phyloP scores from a whole-genome alignment of 53 echinoderm and acorn worm species.

The Astropecten irregularis region DNA sequence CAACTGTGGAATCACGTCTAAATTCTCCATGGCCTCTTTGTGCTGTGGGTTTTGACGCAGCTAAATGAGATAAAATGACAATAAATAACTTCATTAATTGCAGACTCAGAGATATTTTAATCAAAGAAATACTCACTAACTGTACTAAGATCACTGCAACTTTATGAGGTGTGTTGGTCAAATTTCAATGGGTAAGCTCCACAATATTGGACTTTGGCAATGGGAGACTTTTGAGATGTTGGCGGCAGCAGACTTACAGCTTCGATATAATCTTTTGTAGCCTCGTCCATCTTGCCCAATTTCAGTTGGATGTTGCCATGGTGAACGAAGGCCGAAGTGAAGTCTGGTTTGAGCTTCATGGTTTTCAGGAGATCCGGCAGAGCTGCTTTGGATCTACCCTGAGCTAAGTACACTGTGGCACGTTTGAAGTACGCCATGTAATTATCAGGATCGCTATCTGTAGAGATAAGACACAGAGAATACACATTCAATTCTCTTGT shows the following conservation, averaged over 20 bases:
- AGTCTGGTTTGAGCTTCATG: constrained; percentile 85
- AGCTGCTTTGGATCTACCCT: constrained; percentile 88
- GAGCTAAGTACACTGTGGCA: constrained; percentile 88
- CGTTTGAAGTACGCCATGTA: constrained; percentile 96
- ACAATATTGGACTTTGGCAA: too few relatives aligned
- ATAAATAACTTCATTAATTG: too few relatives aligned
- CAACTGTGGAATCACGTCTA: constrained; percentile 57
- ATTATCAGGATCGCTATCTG: constrained; percentile 81
- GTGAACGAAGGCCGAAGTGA: constrained; percentile 84
- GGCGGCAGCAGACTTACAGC: constrained; percentile 74
- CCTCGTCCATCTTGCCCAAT: constrained; percentile 72
- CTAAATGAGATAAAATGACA: neutral
- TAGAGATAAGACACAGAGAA: neutral
- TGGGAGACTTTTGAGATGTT: too few relatives aligned
- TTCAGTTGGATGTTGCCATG: constrained; percentile 85
- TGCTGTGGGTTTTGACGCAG: constrained; percentile 56
- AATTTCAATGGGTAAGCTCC: too few relatives aligned
- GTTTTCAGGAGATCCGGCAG: constrained; percentile 88
- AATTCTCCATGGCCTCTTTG: constrained; percentile 76
- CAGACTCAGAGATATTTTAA: too few relatives aligned
- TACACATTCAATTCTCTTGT: neutral
- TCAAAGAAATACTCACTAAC: too few relatives aligned
- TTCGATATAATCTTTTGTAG: constrained; percentile 64
- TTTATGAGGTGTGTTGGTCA: too few relatives aligned
- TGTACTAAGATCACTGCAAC: too few relatives aligned